Conservation (phyloP, 2,113 vertebrate species). For the Crotalus viridis region DNA sequence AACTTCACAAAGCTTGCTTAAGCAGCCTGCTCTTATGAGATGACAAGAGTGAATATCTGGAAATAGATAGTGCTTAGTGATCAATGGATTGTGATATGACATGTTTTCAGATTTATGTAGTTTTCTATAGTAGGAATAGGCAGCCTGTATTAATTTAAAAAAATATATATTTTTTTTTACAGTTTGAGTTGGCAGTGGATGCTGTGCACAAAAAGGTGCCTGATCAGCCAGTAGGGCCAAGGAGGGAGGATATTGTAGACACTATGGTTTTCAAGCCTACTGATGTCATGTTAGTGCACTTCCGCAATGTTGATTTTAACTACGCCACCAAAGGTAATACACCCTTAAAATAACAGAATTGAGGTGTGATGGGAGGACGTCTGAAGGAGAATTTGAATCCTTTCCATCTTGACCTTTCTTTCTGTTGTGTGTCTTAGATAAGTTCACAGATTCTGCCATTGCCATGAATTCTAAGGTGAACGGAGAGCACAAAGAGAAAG, state of each 20-base stretch:
- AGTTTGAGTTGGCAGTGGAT: constrained; percentile 91
- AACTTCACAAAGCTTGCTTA: background rate
- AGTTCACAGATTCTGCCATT: constrained; percentile 88
- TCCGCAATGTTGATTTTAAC: constrained; percentile 89
- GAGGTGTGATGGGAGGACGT: background rate
- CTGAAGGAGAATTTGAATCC: background rate
- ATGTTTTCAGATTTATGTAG: background rate
- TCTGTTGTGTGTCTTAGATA: constrained; percentile 68
- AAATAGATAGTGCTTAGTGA: background rate
- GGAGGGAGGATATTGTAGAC: constrained; percentile 88
- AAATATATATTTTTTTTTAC: background rate
- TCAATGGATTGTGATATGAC: background rate
- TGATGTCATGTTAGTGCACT: constrained; percentile 86
- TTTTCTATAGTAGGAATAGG: background rate
- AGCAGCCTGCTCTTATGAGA: background rate
- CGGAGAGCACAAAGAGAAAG: constrained; percentile 89
- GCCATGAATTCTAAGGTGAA: constrained; percentile 82
- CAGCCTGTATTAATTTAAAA: background rate
- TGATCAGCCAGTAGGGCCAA: constrained; percentile 73
- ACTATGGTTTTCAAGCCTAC: constrained; percentile 90
- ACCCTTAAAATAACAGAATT: background rate
- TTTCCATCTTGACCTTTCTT: background rate
- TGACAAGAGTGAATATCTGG: background rate
- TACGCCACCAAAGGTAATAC: constrained; percentile 84
- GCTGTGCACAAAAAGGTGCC: constrained; percentile 82